phyloP scores from a whole-genome alignment of 2,113 vertebrate genomes.

The Pedetes capensis region DNA sequence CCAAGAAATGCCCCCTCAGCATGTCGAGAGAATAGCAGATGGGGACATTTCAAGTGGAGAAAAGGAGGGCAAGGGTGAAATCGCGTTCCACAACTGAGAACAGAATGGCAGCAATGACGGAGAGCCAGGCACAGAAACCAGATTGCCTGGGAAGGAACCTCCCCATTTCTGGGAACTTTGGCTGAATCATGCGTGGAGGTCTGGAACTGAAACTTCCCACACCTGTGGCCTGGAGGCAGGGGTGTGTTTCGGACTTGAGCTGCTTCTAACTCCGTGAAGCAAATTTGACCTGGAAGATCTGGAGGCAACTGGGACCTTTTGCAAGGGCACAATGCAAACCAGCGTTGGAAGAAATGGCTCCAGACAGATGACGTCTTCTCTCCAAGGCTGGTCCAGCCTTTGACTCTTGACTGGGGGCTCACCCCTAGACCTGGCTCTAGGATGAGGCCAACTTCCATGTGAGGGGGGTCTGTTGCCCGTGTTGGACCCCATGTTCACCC shows the following conservation, averaged over 20 bases:
- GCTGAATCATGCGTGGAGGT: not conserved
- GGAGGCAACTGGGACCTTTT: not conserved
- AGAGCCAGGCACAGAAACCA: not conserved
- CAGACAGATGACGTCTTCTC: no score
- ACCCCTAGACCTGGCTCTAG: not conserved
- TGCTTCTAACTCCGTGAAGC: not conserved
- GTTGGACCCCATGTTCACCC: not conserved
- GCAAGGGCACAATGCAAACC: not conserved
- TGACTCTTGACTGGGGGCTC: not conserved
- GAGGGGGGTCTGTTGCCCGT: accelerated
- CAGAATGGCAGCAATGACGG: not conserved
- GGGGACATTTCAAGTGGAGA: not conserved
- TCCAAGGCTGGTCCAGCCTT: not conserved
- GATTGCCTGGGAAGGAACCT: not conserved
- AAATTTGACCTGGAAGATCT: not conserved
- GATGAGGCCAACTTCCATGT: accelerated
- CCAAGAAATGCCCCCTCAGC: not conserved
- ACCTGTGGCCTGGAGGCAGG: not conserved
- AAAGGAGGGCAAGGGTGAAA: not conserved
- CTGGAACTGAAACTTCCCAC: not conserved
- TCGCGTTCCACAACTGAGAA: not conserved
- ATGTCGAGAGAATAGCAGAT: not conserved
- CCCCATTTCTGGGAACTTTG: conserved; percentile 16
- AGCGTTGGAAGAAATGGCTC: not conserved
- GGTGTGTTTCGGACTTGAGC: not conserved